Evolutionary conservation across 30 jellyfish, hydroid and myxozoan genomes (phyloP).

Genomic region (Aurelia coerulea): DNA sequence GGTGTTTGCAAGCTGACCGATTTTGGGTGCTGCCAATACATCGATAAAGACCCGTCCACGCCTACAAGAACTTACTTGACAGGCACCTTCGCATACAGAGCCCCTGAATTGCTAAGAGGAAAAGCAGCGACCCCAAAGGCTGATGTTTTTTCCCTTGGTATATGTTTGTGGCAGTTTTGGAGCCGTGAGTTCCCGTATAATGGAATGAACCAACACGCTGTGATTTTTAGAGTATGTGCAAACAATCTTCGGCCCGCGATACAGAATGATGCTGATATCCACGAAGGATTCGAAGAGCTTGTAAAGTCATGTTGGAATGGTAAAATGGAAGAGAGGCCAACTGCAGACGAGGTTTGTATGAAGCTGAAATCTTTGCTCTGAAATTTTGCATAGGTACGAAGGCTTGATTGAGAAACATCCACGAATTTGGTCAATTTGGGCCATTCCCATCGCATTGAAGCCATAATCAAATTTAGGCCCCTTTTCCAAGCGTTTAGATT

Average conservation of each 20-base stretch:
- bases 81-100: slow-evolving; percentile 93
- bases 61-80: slow-evolving; percentile 70
- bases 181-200: slow-evolving; percentile 82
- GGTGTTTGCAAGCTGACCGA: slow-evolving; percentile 88
- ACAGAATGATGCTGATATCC: slow-evolving; percentile 12
- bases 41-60: slow-evolving; percentile 62
- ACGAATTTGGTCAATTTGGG: too few relatives aligned
- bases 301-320: slow-evolving; percentile 80
- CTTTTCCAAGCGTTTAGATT: too few relatives aligned
- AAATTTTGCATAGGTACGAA: too few relatives aligned
- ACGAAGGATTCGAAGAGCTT: slow-evolving; percentile 54
- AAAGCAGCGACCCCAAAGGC: slow-evolving; percentile 72
- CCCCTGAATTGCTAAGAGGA: slow-evolving; percentile 91
- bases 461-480: too few relatives aligned
- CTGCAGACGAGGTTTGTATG: slow-evolving; percentile 46
- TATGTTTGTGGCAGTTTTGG: slow-evolving; percentile 95
- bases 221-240: slow-evolving; percentile 76
- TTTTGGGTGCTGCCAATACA: slow-evolving; percentile 86
- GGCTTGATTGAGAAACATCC: too few relatives aligned
- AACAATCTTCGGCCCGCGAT: slow-evolving; percentile 74
- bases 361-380: slow-evolving; percentile 55
- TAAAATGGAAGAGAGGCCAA: slow-evolving; percentile 72
- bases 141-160: slow-evolving; percentile 84
- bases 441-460: too few relatives aligned
- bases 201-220: slow-evolving; percentile 95